Conservation (phyloP, 2,888 invertebrate species). For the Nasonovia ribisnigri region DNA sequence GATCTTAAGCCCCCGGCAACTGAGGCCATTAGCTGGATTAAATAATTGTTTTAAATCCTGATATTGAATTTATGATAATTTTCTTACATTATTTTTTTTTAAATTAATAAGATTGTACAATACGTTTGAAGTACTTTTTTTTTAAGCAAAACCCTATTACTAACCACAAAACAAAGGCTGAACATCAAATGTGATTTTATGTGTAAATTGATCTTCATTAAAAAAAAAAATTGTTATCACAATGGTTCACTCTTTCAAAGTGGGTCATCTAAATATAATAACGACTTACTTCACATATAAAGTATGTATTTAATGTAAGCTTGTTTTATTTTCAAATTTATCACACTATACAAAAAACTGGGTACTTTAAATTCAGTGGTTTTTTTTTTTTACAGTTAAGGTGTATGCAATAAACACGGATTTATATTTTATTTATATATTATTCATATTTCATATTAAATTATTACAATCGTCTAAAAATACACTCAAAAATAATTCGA, state of each 20-base stretch:
- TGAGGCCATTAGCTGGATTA: too few species aligned
- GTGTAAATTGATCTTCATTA: neutral
- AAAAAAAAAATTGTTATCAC: neutral
- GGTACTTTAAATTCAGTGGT: neutral
- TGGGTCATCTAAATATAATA: slow-evolving; percentile 20
- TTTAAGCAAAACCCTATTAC: neutral
- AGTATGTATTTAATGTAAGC: neutral
- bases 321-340: slow-evolving; percentile 1
- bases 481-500: neutral
- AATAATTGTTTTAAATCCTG: too few species aligned
- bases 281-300: neutral
- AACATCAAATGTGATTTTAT: neutral
- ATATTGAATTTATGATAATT: too few species aligned
- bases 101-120: neutral
- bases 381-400: neutral
- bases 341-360: neutral
- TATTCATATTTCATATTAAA: neutral
- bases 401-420: neutral
- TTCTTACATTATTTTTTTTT: too few species aligned
- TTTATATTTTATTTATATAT: neutral
- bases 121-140: neutral
- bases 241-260: neutral
- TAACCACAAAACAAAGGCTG: neutral
- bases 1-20: too few species aligned
- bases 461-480: neutral